Evolutionary conservation across 2,888 invertebrate species (phyloP), one percentile per base, ranked within the genome.

Genomic region (Oscheius myriophilus): DNA sequence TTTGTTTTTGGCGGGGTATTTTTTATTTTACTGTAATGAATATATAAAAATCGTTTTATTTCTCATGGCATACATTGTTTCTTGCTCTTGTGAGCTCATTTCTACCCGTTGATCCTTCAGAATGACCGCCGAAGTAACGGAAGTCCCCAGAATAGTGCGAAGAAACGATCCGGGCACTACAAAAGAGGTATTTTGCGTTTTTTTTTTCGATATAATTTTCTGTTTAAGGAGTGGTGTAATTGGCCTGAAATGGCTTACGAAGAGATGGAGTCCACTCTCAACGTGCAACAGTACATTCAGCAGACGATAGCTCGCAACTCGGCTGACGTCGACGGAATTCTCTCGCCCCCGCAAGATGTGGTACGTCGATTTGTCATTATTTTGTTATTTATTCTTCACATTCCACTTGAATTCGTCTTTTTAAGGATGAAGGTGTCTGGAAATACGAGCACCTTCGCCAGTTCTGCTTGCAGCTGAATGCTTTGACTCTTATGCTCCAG

Each of bases 391-490:
- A 6, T 21, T 39, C 6, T 49, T 21, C 9, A 33, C 9, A 6
- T 33, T 33, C 3, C 9, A 33, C 33, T 33, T 33, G 3, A 33
- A 53, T 11, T 25, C 23, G 33, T 43, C 18, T 59, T 26, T 51
- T 43, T n/a, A 75, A 83, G 61, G 85, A 85, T 54, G 85, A 84
- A 68, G 84, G 97, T 46, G 97, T 98, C 58, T 98, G 98, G 98
- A 98, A 98, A 89, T 98, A 98, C 88, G 98, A 98, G 89, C 98
- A 98, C 90, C 90, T 98, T 70, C 91, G 97, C 82, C 97, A 79
- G 89, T 97, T 98, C 89, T 98, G 97, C 87, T 96, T 98, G 95
- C 97, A 98, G 89, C 89, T 98, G 58, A 98, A 99, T 89, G 96
- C 96, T n/a, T 89, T 99, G 81, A 96, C 97, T 57, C 96, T 98